Evolutionary conservation across 2,113 vertebrate genomes (phyloP), one percentile per base, ranked within the genome.

Genomic region (Podarcis muralis): DNA sequence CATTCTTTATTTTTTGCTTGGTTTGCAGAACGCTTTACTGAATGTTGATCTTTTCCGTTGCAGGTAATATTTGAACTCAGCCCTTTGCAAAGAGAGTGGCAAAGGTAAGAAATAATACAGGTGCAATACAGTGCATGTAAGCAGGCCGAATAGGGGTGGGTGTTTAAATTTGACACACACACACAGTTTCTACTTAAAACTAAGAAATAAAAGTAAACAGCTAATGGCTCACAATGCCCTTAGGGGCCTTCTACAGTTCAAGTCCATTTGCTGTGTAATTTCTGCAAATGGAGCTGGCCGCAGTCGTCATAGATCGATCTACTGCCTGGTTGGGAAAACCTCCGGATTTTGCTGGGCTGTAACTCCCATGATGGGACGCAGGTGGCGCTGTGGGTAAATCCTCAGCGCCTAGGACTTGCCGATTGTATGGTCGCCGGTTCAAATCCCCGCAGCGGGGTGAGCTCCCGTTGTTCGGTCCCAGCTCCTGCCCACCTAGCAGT

Each of bases 11-110:
- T 62, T 62, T 62, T 62, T 20, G 16, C 5, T 20, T 62, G 59
- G 4, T 62, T 62, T 20, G 18, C 59, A 3, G 18, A 62, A 62
- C 5, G 1, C 59, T 53, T 53, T 12, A 53, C 48, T 53, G 48
- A 53, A 53, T 53, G 48, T 53, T 2, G 9, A 12, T 53, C 48
- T 91, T 35, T 92, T 96, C 88, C 94, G 25, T 97, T 96, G 89
- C 95, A 99, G 99, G 98, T 97, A 53, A 92, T 97, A 77, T 99
- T 99, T 97, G 99, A 99, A 30, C 98, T 99, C 32, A 98, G 98
- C 48, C 98, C 99, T 74, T 96, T 97, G 81, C 98, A 98, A 90
- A 98, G 96, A 96, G 95, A 98, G 74, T 99, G 98, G 98, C 99
- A 99, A 92, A 98, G 98, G 99, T 99, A 98, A 53, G 48, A 11